A percentile compares a stretch with the other conserved stretches of the same genome.
Evolutionary conservation across 2,113 vertebrate species (phyloP).

Genomic region (Penelope pileata): DNA sequence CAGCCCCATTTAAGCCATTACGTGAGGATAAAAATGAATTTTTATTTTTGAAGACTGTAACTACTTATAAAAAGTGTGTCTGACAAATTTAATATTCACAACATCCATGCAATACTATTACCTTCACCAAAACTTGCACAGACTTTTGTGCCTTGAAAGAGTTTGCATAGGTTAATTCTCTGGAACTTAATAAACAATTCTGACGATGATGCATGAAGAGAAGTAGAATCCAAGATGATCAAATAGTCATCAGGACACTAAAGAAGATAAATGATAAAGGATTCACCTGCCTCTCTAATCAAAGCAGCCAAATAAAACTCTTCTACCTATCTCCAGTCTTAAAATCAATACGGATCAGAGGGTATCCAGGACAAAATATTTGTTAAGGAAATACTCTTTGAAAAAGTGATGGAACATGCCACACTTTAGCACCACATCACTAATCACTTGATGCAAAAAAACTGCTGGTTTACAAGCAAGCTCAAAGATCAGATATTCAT

Average conservation of each 20-base stretch:
- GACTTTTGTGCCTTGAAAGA: neutral
- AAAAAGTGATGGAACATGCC: neutral
- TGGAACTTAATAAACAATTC: conserved; percentile 15
- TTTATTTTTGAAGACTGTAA: neutral
- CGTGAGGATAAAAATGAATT: neutral
- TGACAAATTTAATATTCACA: neutral
- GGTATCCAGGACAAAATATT: neutral
- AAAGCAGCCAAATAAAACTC: neutral
- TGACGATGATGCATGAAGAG: neutral
- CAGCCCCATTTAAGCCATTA: neutral
- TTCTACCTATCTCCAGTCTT: neutral
- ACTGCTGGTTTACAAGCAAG: neutral
- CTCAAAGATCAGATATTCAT: neutral
- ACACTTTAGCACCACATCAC: neutral
- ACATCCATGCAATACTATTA: neutral
- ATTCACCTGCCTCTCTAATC: neutral
- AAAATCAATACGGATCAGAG: neutral
- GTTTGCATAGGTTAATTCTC: conserved; percentile 14
- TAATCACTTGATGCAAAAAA: neutral
- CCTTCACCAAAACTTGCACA: neutral
- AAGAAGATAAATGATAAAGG: neutral
- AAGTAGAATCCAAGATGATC: neutral
- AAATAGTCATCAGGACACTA: neutral
- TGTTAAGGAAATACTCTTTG: neutral
- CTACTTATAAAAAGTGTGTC: too few species aligned